phyloP scores from a whole-genome alignment of 2,113 vertebrate species.

The Sinocyclocheilus grahami region DNA sequence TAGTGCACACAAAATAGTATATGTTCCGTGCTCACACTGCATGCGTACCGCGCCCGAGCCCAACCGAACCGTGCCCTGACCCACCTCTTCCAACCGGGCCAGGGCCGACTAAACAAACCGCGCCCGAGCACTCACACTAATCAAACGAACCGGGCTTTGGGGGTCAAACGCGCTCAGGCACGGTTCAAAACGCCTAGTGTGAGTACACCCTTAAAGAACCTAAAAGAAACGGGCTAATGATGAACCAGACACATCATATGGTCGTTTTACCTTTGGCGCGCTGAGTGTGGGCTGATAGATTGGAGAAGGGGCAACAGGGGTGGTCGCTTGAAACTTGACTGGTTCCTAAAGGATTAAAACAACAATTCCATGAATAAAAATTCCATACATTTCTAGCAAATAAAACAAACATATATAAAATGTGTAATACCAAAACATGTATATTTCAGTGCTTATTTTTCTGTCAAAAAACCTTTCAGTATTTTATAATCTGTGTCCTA shows the following conservation, averaged over 20 bases:
- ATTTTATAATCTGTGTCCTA: neutral
- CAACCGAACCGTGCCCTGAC: no score
- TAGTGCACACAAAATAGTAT: no score
- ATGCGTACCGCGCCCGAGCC: no score
- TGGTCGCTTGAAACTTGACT: slow-evolving; percentile 73
- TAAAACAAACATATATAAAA: neutral
- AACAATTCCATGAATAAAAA: neutral
- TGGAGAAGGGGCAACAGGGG: slow-evolving; percentile 78
- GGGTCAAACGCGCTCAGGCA: no score
- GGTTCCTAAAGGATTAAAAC: slow-evolving; percentile 75
- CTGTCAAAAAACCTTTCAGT: neutral
- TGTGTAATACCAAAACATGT: neutral
- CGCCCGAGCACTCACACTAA: no score
- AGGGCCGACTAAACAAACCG: no score
- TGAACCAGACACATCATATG: neutral
- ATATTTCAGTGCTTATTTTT: neutral
- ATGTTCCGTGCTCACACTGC: no score
- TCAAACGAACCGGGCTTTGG: no score
- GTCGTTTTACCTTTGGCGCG: slow-evolving; percentile 85
- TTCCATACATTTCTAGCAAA: neutral
- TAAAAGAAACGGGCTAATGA: neutral
- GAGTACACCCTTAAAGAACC: neutral
- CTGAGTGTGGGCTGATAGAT: slow-evolving; percentile 80
- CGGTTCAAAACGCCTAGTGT: no score
- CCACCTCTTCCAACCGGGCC: no score